A percentile compares a stretch with the other conserved stretches of the same genome.
Evolutionary conservation across 2,113 vertebrate genomes (phyloP).

Genomic region (Brachyistius frenatus): DNA sequence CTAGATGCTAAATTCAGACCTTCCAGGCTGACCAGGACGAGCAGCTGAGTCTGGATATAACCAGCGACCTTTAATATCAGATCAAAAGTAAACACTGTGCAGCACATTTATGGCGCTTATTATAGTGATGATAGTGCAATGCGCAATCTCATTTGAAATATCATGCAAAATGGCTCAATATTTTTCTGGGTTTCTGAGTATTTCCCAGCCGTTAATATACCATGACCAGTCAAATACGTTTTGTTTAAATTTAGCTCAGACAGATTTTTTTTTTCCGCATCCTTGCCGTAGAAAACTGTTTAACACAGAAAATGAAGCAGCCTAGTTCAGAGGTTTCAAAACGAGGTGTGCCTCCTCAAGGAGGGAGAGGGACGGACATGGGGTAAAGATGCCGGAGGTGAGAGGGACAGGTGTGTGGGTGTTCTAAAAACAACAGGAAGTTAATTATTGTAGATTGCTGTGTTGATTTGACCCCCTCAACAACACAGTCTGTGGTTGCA

Average conservation of each 20-base stretch:
- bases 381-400: background rate
- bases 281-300: background rate
- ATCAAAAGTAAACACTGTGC: too few species aligned
- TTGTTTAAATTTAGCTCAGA: background rate
- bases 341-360: background rate
- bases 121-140: too few species aligned
- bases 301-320: background rate
- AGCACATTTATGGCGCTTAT: too few species aligned
- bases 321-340: background rate
- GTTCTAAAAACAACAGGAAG: background rate
- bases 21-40: too few species aligned
- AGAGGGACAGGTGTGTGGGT: background rate
- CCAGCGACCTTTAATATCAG: too few species aligned
- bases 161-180: background rate
- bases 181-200: background rate
- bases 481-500: background rate
- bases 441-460: background rate
- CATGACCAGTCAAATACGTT: background rate
- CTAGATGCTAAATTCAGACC: too few species aligned
- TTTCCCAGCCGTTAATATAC: background rate
- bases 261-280: too few species aligned
- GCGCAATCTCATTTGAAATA: too few species aligned
- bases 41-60: too few species aligned
- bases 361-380: background rate
- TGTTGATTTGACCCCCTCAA: conserved; percentile 4